Base-by-base conservation (phyloP, 2,797 vertebrate genomes). In the Danio tinwini region DNA sequence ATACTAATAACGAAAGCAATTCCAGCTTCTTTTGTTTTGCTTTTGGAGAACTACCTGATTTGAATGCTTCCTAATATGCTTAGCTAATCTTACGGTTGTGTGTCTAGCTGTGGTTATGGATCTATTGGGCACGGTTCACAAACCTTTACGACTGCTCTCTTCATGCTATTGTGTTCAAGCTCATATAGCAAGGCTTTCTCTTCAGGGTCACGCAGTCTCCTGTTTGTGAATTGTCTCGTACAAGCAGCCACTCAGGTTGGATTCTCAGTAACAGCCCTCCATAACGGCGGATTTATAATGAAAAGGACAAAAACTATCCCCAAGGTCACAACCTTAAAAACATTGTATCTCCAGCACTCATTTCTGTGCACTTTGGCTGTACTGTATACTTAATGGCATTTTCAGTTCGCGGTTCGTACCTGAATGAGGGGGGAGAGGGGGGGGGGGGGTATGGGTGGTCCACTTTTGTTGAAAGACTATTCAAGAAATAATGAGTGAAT, bases 401-500 rank as follows among this genome's bases (percentile, higher is more conserved):
- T 69, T 59, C 29, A 68, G 64, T 59, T 5, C 49, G 56, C 13
- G 6, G 2, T 50, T 65, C 0, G 2, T 55, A 63, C 5, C n/a
- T 16, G 50, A 68, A 44, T 16, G 14, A 37, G 53, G 7, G 7
- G 11, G 12, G 49, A 14, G 10, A 52, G 62, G 7, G 11, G 0
- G 7, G 11, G 12, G 49, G 14, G 10, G 52, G 62, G 69, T 90
- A 83, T 83, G 86, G 85, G 88, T 89, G 88, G 89, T 89, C 87
- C 81, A 90, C 86, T 86, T 91, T 91, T 92, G 86, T 87, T 86
- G 83, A 81, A 88, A 68, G 85, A 86, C 86, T 81, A 90, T 92
- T 91, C 89, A 90, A 88, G 88, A 90, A 81, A 93, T 92, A 92
- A 92, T 91, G 87, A 92, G 88, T 88, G 90, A 90, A 93, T 92